Evolutionary conservation across 2,888 invertebrate genomes (phyloP).

Genomic region (Mesoligia furuncula): DNA sequence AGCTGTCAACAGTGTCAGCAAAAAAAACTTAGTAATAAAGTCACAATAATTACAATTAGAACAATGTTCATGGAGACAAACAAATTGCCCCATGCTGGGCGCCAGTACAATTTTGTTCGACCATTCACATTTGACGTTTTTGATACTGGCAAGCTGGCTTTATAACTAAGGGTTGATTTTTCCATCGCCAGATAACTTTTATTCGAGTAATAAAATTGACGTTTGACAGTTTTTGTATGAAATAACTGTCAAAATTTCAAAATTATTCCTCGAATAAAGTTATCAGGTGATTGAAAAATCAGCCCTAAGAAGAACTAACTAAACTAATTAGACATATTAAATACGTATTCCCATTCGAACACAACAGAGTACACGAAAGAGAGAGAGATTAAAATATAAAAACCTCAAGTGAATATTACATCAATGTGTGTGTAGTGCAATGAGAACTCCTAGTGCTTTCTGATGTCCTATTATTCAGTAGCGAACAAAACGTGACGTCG

Average conservation of each 20-base stretch:
- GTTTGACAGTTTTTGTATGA: no score
- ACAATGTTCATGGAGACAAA: not conserved
- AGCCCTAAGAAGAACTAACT: not conserved
- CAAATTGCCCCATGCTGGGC: not conserved
- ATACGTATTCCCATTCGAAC: not conserved
- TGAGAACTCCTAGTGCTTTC: not conserved
- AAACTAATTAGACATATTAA: not conserved
- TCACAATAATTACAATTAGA: not conserved
- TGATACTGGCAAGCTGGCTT: not conserved
- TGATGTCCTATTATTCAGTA: not conserved
- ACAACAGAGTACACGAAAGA: not conserved
- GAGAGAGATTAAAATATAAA: not conserved
- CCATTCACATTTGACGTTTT: not conserved
- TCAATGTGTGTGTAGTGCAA: not conserved
- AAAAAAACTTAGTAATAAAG: no score
- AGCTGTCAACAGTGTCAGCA: no score
- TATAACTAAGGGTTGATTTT: no score
- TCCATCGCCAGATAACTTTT: no score
- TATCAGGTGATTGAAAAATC: no score
- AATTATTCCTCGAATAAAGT: no score
- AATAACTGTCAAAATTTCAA: no score
- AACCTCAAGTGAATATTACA: not conserved
- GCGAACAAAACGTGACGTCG: not conserved
- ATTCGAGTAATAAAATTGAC: no score
- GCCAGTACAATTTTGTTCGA: not conserved